phyloP scores from a whole-genome alignment of 2,797 vertebrate species.

The Bryconaethiops microstoma region DNA sequence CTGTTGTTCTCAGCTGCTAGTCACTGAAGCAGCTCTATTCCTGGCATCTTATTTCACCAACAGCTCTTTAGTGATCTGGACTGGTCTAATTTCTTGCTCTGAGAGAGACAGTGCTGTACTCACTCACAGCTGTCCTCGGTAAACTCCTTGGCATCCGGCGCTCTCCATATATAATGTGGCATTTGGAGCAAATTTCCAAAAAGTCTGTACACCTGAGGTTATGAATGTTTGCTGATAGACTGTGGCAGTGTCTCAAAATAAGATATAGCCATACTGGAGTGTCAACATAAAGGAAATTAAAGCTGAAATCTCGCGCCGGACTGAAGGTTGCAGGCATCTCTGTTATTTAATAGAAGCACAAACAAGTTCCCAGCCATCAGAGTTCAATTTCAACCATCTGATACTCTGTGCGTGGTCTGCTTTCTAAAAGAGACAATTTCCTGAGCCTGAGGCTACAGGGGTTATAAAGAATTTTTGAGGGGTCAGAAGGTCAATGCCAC shows the following conservation, averaged over 20 bases:
- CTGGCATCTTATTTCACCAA: constrained; percentile 42
- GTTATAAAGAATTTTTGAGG: neutral
- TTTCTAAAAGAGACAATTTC: constrained; percentile 32
- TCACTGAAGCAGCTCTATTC: constrained; percentile 41
- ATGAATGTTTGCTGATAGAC: constrained; percentile 56
- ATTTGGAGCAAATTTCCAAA: constrained; percentile 31
- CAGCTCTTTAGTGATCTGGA: constrained; percentile 52
- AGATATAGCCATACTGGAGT: constrained; percentile 46
- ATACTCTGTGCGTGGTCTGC: neutral
- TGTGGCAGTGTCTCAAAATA: constrained; percentile 29
- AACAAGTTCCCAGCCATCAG: constrained; percentile 21
- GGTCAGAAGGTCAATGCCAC: constrained; percentile 16
- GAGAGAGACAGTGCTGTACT: constrained; percentile 29
- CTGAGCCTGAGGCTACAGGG: neutral
- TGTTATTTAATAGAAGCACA: constrained; percentile 44
- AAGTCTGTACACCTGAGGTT: constrained; percentile 46
- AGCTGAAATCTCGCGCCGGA: constrained; percentile 33
- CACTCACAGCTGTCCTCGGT: constrained; percentile 12
- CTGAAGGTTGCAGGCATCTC: constrained; percentile 29
- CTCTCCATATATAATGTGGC: constrained; percentile 13
- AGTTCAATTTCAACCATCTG: constrained; percentile 34
- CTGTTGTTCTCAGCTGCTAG: constrained; percentile 38
- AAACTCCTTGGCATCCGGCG: constrained; percentile 20
- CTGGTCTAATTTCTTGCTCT: constrained; percentile 55
- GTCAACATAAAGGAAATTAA: constrained; percentile 50